Percentiles rank a stretch among this genome's conserved stretches.
Conservation (phyloP, 2,113 vertebrate species). For the Oreotrochilus melanogaster region DNA sequence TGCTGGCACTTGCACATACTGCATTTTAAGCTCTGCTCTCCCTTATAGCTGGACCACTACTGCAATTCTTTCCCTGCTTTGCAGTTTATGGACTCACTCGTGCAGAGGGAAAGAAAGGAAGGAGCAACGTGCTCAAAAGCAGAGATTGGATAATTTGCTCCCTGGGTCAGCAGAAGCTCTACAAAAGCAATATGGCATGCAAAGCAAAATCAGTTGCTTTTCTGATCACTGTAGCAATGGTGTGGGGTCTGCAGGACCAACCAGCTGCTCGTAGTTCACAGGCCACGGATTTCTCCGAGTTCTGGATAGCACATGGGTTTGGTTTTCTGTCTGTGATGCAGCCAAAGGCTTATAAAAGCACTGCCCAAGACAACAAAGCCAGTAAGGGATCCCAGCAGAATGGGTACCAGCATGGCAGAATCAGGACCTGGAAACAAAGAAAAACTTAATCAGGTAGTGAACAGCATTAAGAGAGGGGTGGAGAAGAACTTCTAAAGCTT, state of each 20-base stretch:
- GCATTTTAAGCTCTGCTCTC: not conserved
- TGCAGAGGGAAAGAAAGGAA: not conserved
- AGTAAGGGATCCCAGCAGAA: constrained; percentile 30
- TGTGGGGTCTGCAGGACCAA: not conserved
- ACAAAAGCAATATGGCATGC: not conserved
- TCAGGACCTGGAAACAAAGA: constrained; percentile 18
- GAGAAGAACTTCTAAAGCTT: not conserved
- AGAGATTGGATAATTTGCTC: not conserved
- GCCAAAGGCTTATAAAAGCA: constrained; percentile 24
- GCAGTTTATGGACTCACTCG: not conserved
- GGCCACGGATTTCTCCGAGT: not conserved
- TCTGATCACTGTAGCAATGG: not conserved
- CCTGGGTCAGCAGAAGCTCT: not conserved
- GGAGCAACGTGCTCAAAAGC: not conserved
- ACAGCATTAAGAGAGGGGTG: not conserved
- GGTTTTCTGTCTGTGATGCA: not conserved
- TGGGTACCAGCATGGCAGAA: not conserved
- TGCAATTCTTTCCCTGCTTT: not conserved
- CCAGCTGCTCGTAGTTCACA: not conserved
- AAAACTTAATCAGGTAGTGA: not conserved
- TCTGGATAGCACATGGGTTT: rapidly evolving
- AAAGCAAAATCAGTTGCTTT: not conserved
- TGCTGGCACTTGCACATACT: not conserved
- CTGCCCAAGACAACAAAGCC: not conserved
- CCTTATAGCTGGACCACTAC: not conserved